Percentiles rank a stretch among this genome's conserved stretches.
Evolutionary conservation across 2,113 vertebrate species (phyloP).

Genomic region (Rhinopomastus cyanomelas): DNA sequence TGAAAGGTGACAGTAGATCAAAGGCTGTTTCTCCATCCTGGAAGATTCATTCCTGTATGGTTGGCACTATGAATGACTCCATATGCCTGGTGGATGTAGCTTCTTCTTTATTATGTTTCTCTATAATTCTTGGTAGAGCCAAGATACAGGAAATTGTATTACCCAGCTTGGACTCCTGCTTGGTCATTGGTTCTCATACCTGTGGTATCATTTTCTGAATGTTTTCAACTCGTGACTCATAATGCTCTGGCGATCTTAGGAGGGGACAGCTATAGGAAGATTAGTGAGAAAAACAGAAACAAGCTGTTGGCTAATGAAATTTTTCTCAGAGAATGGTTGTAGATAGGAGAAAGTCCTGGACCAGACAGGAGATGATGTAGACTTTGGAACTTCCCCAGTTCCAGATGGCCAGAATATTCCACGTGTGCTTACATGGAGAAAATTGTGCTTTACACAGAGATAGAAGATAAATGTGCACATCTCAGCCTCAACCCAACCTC

Average conservation of each 20-base stretch:
- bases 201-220: not conserved
- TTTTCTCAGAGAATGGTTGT: not conserved
- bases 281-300: not conserved
- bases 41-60: not conserved
- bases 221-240: not conserved
- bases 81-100: not conserved
- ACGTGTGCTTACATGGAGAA: not conserved
- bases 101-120: not conserved
- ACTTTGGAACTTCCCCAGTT: not conserved
- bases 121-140: not conserved
- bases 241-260: not conserved
- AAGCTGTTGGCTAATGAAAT: not conserved
- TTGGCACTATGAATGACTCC: not conserved
- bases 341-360: not conserved
- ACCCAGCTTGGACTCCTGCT: not conserved
- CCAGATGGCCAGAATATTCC: not conserved
- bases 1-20: not conserved
- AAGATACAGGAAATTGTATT: not conserved
- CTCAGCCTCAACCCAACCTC: not conserved
- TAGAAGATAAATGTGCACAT: not conserved
- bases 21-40: not conserved
- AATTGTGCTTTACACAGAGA: not conserved
- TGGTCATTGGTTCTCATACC: not conserved
- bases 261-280: not conserved
- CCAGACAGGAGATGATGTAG: not conserved